These are phyloP conservation scores for Recurvirostra avosetta DNA, from an alignment of 2,113 vertebrate species.

Conservation along the genomic window DNA sequence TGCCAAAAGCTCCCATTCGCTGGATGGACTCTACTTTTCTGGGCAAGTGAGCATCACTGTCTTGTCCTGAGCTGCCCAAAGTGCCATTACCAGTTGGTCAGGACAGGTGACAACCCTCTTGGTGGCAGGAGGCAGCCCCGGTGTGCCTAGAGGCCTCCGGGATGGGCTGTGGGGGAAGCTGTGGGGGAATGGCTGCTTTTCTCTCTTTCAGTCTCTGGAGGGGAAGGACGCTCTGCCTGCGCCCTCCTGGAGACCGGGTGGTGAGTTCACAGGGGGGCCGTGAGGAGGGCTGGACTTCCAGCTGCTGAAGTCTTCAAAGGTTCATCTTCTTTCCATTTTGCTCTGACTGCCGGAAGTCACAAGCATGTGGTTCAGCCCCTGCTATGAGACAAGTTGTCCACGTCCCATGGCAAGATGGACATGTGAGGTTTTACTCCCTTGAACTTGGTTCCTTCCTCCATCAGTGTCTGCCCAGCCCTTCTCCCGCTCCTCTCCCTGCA, in stretches of 20 bases:
- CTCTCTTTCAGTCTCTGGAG: background rate
- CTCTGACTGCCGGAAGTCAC: background rate
- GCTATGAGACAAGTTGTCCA: background rate
- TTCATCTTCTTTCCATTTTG: background rate
- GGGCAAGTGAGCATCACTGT: background rate
- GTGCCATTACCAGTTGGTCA: rapidly evolving
- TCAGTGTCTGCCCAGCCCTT: background rate
- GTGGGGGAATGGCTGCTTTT: background rate
- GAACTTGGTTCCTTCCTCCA: background rate
- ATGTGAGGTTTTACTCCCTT: background rate
- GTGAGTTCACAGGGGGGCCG: no score
- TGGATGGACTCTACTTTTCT: background rate
- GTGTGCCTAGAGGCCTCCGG: background rate
- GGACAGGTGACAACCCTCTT: background rate
- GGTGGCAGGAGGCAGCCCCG: background rate
- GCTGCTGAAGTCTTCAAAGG: background rate
- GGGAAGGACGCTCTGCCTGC: background rate
- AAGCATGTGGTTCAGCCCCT: background rate
- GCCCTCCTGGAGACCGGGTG: background rate
- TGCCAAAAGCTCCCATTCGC: background rate
- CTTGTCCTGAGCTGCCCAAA: background rate
- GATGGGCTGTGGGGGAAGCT: background rate
- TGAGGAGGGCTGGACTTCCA: background rate
- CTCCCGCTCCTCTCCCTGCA: background rate
- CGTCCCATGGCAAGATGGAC: background rate